Evolutionary conservation across 2,113 vertebrate species (phyloP).

Genomic region (Numenius arquata): DNA sequence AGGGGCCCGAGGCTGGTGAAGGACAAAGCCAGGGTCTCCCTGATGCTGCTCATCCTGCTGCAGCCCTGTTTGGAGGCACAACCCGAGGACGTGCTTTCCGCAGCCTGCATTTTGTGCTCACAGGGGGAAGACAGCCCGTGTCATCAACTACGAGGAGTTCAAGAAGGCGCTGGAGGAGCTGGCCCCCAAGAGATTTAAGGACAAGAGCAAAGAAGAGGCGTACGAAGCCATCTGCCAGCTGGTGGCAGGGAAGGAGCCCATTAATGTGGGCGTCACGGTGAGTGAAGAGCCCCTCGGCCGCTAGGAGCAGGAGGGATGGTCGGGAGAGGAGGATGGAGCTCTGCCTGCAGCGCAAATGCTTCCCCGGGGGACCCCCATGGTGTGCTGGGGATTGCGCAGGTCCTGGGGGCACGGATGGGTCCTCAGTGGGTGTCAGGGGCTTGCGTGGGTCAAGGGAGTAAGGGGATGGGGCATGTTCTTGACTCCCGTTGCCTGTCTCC

Average conservation of each 20-base stretch:
- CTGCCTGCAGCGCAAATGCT: fast-evolving
- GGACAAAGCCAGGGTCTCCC: background rate
- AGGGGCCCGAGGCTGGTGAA: background rate
- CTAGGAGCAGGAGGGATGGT: background rate
- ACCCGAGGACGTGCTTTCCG: fast-evolving
- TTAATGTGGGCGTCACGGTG: conserved; percentile 88
- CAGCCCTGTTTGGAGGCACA: background rate
- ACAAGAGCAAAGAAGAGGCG: conserved; percentile 88
- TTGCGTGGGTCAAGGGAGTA: background rate
- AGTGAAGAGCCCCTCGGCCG: conserved; percentile 11
- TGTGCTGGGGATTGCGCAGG: background rate
- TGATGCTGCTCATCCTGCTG: background rate
- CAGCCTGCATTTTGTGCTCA: background rate
- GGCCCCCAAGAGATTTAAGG: conserved; percentile 89
- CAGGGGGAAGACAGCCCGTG: conserved; percentile 88
- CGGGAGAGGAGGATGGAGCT: background rate
- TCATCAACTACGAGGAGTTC: conserved; percentile 92
- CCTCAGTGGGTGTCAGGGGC: background rate
- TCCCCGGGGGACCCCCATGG: fast-evolving
- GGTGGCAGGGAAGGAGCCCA: conserved; percentile 87
- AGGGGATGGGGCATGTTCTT: background rate
- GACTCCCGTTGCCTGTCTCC: background rate
- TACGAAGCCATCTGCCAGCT: conserved; percentile 82
- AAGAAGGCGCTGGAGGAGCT: conserved; percentile 87
- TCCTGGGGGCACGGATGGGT: too few species aligned